phyloP scores from a whole-genome alignment of 2,797 vertebrate species.

The Microctenopoma lineatum region DNA sequence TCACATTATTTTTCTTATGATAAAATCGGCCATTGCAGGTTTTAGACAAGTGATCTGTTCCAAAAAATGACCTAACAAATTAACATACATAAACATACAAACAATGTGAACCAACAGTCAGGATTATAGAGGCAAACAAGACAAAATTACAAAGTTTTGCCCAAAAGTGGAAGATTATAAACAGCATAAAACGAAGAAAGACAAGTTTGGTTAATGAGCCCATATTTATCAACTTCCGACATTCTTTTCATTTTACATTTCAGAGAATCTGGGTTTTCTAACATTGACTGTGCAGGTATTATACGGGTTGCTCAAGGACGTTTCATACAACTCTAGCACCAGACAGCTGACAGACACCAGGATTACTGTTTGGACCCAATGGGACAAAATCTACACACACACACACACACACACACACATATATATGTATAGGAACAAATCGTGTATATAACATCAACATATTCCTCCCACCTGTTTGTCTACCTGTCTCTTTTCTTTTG shows the following conservation, averaged over 20 bases:
- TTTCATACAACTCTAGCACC: not conserved
- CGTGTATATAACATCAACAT: slow-evolving; percentile 44
- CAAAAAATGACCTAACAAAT: not conserved
- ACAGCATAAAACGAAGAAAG: slow-evolving; percentile 29
- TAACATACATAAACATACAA: not conserved
- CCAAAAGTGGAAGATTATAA: slow-evolving; percentile 51
- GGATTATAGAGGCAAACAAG: slow-evolving; percentile 45
- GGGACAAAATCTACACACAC: too few relatives aligned
- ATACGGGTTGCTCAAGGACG: slow-evolving; percentile 34
- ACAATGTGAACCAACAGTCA: not conserved
- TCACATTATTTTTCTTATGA: not conserved
- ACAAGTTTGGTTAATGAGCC: slow-evolving; percentile 49
- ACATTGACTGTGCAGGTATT: slow-evolving; percentile 25
- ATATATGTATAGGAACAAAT: slow-evolving; percentile 46
- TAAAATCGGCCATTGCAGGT: not conserved
- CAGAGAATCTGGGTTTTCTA: slow-evolving; percentile 14
- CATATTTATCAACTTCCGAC: slow-evolving; percentile 47
- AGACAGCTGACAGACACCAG: slow-evolving; percentile 14
- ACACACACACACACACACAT: too few relatives aligned
- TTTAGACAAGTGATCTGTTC: not conserved
- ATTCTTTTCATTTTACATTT: slow-evolving; percentile 33
- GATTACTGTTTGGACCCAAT: not conserved
- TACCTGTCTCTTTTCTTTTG: slow-evolving; percentile 38
- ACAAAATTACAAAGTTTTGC: slow-evolving; percentile 36
- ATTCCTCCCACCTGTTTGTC: slow-evolving; percentile 37